A percentile compares a stretch with the other conserved stretches of the same genome.
Conservation (phyloP, 2,797 vertebrate genomes). For the Onychomys torridus region DNA sequence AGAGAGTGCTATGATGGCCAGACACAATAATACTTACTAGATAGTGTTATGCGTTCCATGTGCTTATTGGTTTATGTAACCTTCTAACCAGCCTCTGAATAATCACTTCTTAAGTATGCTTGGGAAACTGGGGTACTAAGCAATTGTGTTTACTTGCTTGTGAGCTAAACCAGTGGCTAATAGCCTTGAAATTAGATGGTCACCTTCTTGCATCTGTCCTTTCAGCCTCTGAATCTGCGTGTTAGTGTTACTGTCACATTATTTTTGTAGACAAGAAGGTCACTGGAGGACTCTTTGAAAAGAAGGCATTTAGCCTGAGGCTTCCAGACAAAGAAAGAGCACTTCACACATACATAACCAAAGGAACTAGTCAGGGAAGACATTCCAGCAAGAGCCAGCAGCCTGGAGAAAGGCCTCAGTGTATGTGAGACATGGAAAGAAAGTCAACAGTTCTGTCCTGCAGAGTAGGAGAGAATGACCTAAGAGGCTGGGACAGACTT, state of each 20-base stretch:
- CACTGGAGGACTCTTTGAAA: conserved; percentile 2
- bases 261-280: conserved; percentile 36
- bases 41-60: background rate
- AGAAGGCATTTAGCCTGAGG: conserved; percentile 34
- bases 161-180: background rate
- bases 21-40: background rate
- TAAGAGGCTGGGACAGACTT: background rate
- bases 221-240: conserved; percentile 6
- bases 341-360: background rate
- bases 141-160: background rate
- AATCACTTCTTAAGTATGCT: background rate
- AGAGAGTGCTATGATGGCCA: background rate
- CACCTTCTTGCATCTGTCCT: background rate
- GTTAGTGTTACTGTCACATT: background rate
- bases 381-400: conserved; percentile 1
- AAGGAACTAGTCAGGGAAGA: background rate
- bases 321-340: conserved; percentile 28
- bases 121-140: background rate
- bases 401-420: background rate
- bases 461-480: background rate
- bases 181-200: background rate
- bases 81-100: background rate
- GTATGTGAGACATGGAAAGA: conserved; percentile 13
- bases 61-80: background rate
- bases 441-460: background rate